Base-by-base conservation (phyloP, 2,888 invertebrate genomes). In the Epirrita christyi region DNA sequence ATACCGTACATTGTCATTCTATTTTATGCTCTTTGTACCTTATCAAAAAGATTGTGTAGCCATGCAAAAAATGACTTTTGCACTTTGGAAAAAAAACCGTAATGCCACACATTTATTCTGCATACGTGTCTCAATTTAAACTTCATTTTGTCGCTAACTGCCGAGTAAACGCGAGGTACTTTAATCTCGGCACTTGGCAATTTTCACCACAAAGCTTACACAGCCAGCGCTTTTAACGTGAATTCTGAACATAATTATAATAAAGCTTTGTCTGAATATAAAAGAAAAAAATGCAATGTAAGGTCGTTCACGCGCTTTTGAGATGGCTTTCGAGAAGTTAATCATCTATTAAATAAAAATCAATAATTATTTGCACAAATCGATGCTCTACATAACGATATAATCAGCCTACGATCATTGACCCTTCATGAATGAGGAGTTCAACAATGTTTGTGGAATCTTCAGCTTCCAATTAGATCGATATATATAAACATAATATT, bases 201-300 rank as follows among this genome's bases (percentile, higher is more conserved):
- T 48, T 55, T 41, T 44, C 45, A 41, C 53, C 49, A 46, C 45
- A 53, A 40, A 11, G 57, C 49, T 54, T 54, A 42, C 58, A 45
- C 45, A 41, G 58, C 40, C 45, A 41, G 58, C 40, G 45, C 45
- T 59, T 48, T 50, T 38, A 56, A 40, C 34, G 34, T 51, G 32
- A 47, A 58, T 45, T 43, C 40, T 43, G 37, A 45, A 46, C 45
- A 46, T 54, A 45, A 54, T 54, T 49, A 54, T 50, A 21, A 21
- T 49, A 54, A 50, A 41, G 45, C 53, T 34, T 57, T 43, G 36
- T 52, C 37, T 55, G 13, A 15, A 8, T 40, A 41, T 27, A 41
- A 41, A 41, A 27, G 21, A 13, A 7, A 6, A 43, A 43, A 43
- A 29, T 8, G 29, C n/a, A 10, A 14, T 32, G 11, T 34, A 8